These are phyloP conservation scores for Orbicella faveolata DNA, from an alignment of 64 coral and sea anemone species.

Conservation along the genomic window DNA sequence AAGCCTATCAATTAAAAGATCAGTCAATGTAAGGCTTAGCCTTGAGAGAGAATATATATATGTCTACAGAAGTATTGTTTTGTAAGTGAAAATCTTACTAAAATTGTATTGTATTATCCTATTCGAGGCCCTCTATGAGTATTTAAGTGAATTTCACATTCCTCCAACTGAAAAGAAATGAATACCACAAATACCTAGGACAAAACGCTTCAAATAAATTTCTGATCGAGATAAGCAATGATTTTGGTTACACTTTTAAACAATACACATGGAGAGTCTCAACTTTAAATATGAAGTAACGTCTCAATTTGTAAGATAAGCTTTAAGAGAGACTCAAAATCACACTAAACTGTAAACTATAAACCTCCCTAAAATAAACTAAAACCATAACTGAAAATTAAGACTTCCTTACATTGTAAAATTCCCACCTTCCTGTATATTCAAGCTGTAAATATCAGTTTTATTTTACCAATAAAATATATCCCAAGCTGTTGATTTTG, in stretches of 20 bases:
- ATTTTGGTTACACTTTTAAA: not conserved
- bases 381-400: not conserved
- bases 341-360: not conserved
- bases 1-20: too few relatives aligned
- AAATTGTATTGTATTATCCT: not conserved
- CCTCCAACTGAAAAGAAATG: not conserved
- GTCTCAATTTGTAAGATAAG: not conserved
- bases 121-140: not conserved
- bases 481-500: not conserved
- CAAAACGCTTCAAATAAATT: not conserved
- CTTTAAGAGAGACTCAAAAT: not conserved
- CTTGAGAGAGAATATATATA: too few relatives aligned
- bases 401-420: not conserved
- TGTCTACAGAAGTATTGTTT: too few relatives aligned
- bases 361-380: not conserved
- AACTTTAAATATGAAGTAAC: not conserved
- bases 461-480: constrained; percentile 49
- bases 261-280: not conserved
- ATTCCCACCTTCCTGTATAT: not conserved
- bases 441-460: constrained; percentile 41
- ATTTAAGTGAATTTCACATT: not conserved
- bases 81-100: too few relatives aligned
- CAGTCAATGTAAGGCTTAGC: too few relatives aligned
- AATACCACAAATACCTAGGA: not conserved
- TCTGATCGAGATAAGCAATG: not conserved